A percentile compares a stretch with the other conserved stretches of the same genome.
phyloP scores from a whole-genome alignment of 2,888 invertebrate species.

The Sacculina carcini region DNA sequence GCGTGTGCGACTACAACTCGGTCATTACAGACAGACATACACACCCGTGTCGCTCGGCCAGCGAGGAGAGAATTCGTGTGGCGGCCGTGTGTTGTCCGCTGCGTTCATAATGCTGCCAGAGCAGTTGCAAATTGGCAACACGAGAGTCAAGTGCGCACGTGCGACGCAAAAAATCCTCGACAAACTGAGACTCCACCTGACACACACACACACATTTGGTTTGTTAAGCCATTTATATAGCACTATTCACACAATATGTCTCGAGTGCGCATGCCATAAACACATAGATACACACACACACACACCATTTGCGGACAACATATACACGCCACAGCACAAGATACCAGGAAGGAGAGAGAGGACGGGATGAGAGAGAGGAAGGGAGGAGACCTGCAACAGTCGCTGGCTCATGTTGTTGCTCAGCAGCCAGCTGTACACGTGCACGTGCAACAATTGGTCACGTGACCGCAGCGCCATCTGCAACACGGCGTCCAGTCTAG shows the following conservation, averaged over 20 bases:
- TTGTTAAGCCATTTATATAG: not conserved
- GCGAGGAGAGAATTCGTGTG: slow-evolving; percentile 59
- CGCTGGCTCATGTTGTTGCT: slow-evolving; percentile 23
- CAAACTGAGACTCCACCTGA: slow-evolving; percentile 29
- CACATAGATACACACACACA: too few species aligned
- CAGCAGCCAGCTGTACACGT: slow-evolving; percentile 80
- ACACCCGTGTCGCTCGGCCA: slow-evolving; percentile 38
- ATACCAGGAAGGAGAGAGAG: not conserved
- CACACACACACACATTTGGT: slow-evolving; percentile 8
- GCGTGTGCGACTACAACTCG: too few species aligned
- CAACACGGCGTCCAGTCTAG: slow-evolving; percentile 23
- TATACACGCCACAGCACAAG: not conserved
- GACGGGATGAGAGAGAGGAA: too few species aligned
- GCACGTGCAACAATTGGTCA: slow-evolving; percentile 71
- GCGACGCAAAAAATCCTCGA: slow-evolving; percentile 43
- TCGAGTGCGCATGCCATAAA: too few species aligned
- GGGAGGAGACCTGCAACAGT: slow-evolving; percentile 21
- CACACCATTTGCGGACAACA: too few species aligned
- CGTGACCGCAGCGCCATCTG: slow-evolving; percentile 23
- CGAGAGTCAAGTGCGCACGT: slow-evolving; percentile 26
- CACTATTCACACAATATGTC: too few species aligned
- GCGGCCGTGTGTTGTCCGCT: slow-evolving; percentile 74
- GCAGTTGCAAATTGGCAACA: slow-evolving; percentile 40
- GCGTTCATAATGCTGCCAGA: slow-evolving; percentile 91
- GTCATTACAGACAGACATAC: slow-evolving; percentile 11